Percentiles rank a stretch among this genome's conserved stretches.
Conservation (phyloP, 35 echinoderm and acorn worm genomes). For the Lytechinus variegatus region DNA sequence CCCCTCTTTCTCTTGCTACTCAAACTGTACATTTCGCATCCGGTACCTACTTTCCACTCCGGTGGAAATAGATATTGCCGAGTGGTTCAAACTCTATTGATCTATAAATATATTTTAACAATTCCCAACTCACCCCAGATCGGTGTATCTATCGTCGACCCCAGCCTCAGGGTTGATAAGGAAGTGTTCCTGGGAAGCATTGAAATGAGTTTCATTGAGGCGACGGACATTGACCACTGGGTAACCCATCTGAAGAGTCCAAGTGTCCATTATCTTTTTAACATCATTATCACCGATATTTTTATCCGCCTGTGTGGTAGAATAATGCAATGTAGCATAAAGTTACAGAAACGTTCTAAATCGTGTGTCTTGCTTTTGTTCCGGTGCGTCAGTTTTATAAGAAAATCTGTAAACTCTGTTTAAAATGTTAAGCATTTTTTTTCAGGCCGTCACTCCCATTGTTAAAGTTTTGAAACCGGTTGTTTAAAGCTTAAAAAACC, state of each 20-base stretch:
- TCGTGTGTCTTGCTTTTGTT: too few relatives aligned
- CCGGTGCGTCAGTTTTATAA: too few relatives aligned
- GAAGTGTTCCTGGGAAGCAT: constrained; percentile 82
- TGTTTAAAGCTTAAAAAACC: too few relatives aligned
- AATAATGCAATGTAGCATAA: neutral
- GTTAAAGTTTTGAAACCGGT: too few relatives aligned
- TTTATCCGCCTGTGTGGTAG: constrained; percentile 60
- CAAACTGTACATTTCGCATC: too few relatives aligned
- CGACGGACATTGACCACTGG: constrained; percentile 75
- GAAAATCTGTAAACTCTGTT: too few relatives aligned
- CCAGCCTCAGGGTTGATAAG: constrained; percentile 75
- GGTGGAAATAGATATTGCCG: too few relatives aligned
- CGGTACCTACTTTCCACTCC: too few relatives aligned
- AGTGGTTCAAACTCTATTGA: too few relatives aligned
- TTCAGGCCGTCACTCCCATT: too few relatives aligned
- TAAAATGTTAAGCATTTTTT: too few relatives aligned
- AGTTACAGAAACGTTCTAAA: too few relatives aligned
- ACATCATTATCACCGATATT: constrained; percentile 68
- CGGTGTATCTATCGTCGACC: constrained; percentile 72
- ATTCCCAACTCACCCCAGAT: constrained; percentile 67
- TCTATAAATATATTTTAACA: neutral
- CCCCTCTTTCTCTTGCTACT: neutral
- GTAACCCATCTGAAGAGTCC: constrained; percentile 96
- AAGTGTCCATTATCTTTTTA: constrained; percentile 94
- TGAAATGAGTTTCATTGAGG: constrained; percentile 17